phyloP scores from a whole-genome alignment of 1,140 invertebrate genomes.

The Drosophila parvula region DNA sequence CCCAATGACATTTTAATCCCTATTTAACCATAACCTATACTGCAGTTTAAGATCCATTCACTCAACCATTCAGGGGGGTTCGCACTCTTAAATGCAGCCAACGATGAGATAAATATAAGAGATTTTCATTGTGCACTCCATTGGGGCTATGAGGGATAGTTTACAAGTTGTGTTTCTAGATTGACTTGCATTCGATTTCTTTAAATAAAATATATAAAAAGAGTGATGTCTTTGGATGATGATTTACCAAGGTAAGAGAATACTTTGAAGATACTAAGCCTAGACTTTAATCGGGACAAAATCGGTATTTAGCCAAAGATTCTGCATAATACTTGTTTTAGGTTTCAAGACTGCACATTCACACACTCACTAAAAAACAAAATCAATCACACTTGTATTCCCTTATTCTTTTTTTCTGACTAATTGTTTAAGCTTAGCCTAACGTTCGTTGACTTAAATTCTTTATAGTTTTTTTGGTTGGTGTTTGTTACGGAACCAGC shows the following conservation, averaged over 20 bases:
- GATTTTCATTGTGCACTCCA: slow-evolving; percentile 24
- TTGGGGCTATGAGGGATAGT: background rate
- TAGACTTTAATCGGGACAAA: background rate
- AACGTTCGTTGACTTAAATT: slow-evolving; percentile 43
- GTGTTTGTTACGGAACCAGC: slow-evolving; percentile 50
- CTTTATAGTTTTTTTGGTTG: slow-evolving; percentile 50
- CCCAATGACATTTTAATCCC: slow-evolving; percentile 33
- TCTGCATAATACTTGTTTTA: slow-evolving; percentile 32
- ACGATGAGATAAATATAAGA: slow-evolving; percentile 31
- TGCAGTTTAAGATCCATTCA: slow-evolving; percentile 22
- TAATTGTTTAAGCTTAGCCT: slow-evolving; percentile 7
- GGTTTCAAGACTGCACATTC: slow-evolving; percentile 12
- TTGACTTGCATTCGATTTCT: background rate
- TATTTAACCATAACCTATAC: slow-evolving; percentile 14
- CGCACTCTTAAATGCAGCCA: slow-evolving; percentile 53
- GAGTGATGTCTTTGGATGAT: slow-evolving; percentile 21
- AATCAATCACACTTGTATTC: background rate
- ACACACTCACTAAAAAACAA: background rate
- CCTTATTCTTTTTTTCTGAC: background rate
- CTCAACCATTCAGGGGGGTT: slow-evolving; percentile 10
- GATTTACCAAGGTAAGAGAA: slow-evolving; percentile 3
- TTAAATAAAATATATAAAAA: background rate
- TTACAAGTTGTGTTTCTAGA: background rate
- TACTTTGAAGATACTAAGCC: slow-evolving; percentile 13
- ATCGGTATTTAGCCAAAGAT: background rate